These are phyloP conservation scores for Microctenopoma steveboyesi DNA, from an alignment of 2,797 vertebrate species.

Conservation along the genomic window DNA sequence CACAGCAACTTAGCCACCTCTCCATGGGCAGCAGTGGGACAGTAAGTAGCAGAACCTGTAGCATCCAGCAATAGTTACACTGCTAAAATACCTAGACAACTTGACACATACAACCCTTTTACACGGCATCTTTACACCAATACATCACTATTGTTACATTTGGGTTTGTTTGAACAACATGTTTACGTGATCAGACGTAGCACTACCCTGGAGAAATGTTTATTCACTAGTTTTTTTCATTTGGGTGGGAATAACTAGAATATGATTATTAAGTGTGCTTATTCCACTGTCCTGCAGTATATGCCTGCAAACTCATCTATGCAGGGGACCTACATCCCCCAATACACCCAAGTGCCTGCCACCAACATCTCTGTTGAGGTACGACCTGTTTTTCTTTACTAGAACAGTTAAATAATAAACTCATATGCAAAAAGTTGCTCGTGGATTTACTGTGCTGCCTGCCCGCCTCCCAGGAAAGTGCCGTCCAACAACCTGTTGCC, in stretches of 20 bases:
- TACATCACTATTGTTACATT: too few species aligned
- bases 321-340: slow-evolving; percentile 92
- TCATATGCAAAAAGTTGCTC: slow-evolving; percentile 6
- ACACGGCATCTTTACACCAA: too few species aligned
- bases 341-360: slow-evolving; percentile 91
- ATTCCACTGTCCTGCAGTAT: slow-evolving; percentile 79
- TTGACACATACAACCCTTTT: too few species aligned
- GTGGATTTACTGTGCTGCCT: slow-evolving; percentile 17
- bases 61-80: slow-evolving; percentile 2
- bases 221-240: too few species aligned
- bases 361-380: slow-evolving; percentile 91
- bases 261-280: too few species aligned
- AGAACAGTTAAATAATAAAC: neutral
- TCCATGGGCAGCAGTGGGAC: slow-evolving; percentile 89
- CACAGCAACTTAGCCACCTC: slow-evolving; percentile 93
- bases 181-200: too few species aligned
- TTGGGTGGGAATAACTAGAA: too few species aligned
- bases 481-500: slow-evolving; percentile 87
- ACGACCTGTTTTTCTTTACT: slow-evolving; percentile 23
- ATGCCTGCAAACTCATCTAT: slow-evolving; percentile 88
- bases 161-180: too few species aligned
- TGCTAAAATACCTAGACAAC: neutral
- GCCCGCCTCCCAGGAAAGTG: slow-evolving; percentile 84
- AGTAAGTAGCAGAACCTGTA: slow-evolving; percentile 75
- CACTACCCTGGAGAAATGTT: too few species aligned